Evolutionary conservation across 2,113 vertebrate genomes (phyloP).

Genomic region (Daphoenositta chrysoptera): DNA sequence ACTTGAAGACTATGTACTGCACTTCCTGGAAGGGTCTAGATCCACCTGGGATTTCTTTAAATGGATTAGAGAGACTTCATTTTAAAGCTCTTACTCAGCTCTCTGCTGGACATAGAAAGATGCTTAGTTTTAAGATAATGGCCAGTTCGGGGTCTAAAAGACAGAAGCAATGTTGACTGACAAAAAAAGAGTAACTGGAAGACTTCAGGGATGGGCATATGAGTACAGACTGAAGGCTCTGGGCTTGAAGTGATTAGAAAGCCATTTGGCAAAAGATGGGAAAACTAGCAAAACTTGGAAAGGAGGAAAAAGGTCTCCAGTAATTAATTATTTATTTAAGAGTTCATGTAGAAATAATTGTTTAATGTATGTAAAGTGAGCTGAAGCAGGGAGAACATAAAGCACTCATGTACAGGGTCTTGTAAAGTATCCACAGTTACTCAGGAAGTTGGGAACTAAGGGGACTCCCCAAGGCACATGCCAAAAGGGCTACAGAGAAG

Average conservation of each 20-base stretch:
- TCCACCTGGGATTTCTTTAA: not conserved
- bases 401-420: not conserved
- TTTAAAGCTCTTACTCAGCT: not conserved
- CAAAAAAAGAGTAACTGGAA: not conserved
- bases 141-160: not conserved
- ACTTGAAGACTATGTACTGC: not conserved
- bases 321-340: not conserved
- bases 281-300: not conserved
- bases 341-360: not conserved
- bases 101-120: not conserved
- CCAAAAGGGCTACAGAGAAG: not conserved
- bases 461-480: not conserved
- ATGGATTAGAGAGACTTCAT: not conserved
- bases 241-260: not conserved
- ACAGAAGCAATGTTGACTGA: not conserved
- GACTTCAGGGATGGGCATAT: not conserved
- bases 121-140: not conserved
- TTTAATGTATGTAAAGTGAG: not conserved
- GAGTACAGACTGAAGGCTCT: not conserved
- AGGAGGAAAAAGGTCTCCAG: not conserved
- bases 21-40: not conserved
- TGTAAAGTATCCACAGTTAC: not conserved
- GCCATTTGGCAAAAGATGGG: not conserved
- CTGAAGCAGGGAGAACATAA: not conserved
- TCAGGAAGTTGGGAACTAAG: not conserved